Evolutionary conservation across 1,140 invertebrate genomes (phyloP), one percentile per base, ranked within the genome.

Genomic region (Lepidostoma basale): DNA sequence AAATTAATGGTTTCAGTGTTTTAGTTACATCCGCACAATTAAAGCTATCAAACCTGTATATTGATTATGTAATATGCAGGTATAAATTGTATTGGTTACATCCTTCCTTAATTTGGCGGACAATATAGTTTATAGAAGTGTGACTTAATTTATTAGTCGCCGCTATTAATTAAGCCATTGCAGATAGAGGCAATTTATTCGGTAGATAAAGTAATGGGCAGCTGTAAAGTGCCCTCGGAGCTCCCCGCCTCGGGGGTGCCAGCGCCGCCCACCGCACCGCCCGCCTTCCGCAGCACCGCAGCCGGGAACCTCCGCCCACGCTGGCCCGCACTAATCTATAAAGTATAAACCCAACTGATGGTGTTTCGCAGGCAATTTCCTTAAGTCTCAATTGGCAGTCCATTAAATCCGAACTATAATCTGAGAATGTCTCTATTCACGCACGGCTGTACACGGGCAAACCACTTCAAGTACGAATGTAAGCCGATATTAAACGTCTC

Each of bases 401-500:
- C 22, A 54, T 54, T 54, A 54, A 54, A 54, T 54, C 49, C 30
- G 28, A 12, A 54, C 49, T 26, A 59, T 42, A 59, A 59, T 42
- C 56, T 40, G n/a, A 22, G 56, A 59, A 59, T 59, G 56, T 59
- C 56, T 59, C 56, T 42, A 59, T 59, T 25, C 56, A 42, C 36
- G 33, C 33, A 59, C 56, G 20, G 56, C 14, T 33, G 20, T 30
- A 10, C 36, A 4, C 52, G 25, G 36, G 20, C 52, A 36, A 56
- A 30, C 47, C n/a, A n/a, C 47, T 56, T 56, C 16, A 56, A 56
- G n/a, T 20, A 20, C 28, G 14, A 22, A 56, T 8, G 36, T 56
- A 56, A 36, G 30, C 52, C 10, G 52, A 22, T 22, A 56, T 56
- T 56, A 18, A 56, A 56, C 23, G 28, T 56, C 52, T 36, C 18